Base-by-base conservation (phyloP, 1,140 invertebrate genomes). In the Monochamus saltuarius region DNA sequence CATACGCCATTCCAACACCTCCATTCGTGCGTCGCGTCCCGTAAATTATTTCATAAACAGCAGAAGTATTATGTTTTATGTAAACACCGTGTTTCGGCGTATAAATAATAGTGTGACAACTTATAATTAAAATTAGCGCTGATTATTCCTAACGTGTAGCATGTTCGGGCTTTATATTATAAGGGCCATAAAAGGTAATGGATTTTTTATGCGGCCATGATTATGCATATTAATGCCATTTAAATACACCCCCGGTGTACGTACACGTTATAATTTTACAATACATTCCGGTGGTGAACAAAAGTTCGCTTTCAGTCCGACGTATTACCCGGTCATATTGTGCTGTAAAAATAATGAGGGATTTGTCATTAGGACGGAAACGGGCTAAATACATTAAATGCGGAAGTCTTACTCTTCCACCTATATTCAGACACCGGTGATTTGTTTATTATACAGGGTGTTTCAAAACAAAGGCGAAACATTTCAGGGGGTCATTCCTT, bases 181-280 rank as follows among this genome's bases (percentile, higher is more conserved):
- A 59, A 59, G 61, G 50, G 61, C 60, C 54, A 67, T 69, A 69
- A 69, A 69, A 67, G 57, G 64, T 69, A 69, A 69, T 69, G 67
- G 67, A 69, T 67, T 69, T 69, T 69, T 69, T 69, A 69, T 69
- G 65, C 67, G 46, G 53, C 45, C 50, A 62, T 64, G 64, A 68
- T 68, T 68, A 68, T 68, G 67, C 64, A 68, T 68, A 68, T 66
- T 66, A 68, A 68, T 68, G 61, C 37, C 66, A 57, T 64, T 68
- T 66, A 61, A 68, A 65, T 66, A 68, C 50, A 59, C 56, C 62
- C 49, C 61, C 61, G 57, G 49, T 54, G 57, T 35, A 62, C 34
- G 57, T 54, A 62, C 52, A 62, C 52, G 50, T 40, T 51, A 59
- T 52, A 59, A 49, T 59, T 43, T 16, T 29, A 59, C 50, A 43